Evolutionary conservation across 2,797 vertebrate species (phyloP).

Genomic region (Taenioides sp.): DNA sequence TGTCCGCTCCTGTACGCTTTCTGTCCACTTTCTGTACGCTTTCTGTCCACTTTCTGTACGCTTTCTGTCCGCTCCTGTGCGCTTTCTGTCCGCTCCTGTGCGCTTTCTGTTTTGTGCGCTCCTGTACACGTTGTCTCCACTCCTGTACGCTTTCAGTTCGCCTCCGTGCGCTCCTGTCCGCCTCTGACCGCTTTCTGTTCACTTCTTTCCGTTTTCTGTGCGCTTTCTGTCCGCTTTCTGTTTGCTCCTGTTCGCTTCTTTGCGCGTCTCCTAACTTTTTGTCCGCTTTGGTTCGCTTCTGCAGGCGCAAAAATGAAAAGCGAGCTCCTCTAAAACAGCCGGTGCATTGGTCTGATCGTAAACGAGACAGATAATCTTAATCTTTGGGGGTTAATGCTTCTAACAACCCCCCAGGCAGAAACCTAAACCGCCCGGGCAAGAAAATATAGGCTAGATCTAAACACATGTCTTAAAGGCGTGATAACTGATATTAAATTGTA

Average conservation of each 20-base stretch:
- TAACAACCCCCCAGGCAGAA: conserved; percentile 3
- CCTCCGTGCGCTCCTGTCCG: background rate
- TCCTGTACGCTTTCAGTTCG: conserved; percentile 1
- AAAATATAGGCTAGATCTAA: background rate
- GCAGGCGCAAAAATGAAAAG: background rate
- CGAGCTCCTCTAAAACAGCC: background rate
- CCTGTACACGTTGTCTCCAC: conserved; percentile 1
- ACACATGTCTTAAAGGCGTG: too few relatives aligned
- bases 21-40: background rate
- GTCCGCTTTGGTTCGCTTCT: background rate
- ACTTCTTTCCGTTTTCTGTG: background rate
- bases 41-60: background rate
- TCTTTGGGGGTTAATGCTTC: conserved; percentile 7
- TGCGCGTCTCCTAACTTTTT: background rate
- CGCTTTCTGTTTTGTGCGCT: too few relatives aligned
- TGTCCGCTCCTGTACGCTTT: background rate
- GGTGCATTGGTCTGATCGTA: background rate
- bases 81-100: too few relatives aligned
- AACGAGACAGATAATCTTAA: conserved; percentile 7
- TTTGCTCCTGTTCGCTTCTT: background rate
- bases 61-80: background rate
- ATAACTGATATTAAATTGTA: too few relatives aligned
- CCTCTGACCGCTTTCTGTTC: background rate
- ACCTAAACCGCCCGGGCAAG: background rate
- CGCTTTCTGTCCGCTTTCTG: background rate